These are phyloP conservation scores for Meandrusa payeni DNA, from an alignment of 2,888 invertebrate species.

Conservation along the genomic window DNA sequence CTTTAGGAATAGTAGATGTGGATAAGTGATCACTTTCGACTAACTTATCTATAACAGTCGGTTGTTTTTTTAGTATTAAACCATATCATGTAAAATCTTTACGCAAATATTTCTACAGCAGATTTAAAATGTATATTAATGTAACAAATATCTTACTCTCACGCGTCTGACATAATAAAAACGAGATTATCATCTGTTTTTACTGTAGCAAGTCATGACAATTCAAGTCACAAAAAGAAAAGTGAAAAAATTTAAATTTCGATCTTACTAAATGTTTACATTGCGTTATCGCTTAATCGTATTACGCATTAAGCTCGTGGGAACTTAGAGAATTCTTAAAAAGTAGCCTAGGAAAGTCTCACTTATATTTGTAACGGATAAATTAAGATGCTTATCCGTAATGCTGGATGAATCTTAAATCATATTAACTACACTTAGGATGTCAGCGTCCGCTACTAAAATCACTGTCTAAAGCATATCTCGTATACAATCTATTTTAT, in stretches of 20 bases:
- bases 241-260: conserved; percentile 10
- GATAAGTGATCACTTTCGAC: conserved; percentile 31
- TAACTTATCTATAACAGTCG: too few relatives aligned
- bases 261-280: conserved; percentile 4
- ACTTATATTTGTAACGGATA: conserved; percentile 5
- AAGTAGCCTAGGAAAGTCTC: conserved; percentile 13
- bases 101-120: too few relatives aligned
- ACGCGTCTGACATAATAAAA: too few relatives aligned
- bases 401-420: conserved; percentile 27
- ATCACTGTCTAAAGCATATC: conserved; percentile 11
- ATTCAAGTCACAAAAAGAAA: conserved; percentile 14
- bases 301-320: conserved; percentile 19
- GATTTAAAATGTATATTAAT: too few relatives aligned
- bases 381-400: conserved; percentile 23
- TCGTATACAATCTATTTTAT: conserved; percentile 23
- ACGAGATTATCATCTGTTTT: neutral
- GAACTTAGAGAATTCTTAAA: conserved; percentile 14
- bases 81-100: too few relatives aligned
- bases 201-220: neutral
- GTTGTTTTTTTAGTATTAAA: too few relatives aligned
- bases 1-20: conserved; percentile 33
- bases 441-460: conserved; percentile 22
- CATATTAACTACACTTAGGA: conserved; percentile 21
- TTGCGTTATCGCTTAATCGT: conserved; percentile 16
- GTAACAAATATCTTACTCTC: too few relatives aligned